These are phyloP conservation scores for Buceros bicornis DNA, from an alignment of 2,797 vertebrate species.

Conservation along the genomic window DNA sequence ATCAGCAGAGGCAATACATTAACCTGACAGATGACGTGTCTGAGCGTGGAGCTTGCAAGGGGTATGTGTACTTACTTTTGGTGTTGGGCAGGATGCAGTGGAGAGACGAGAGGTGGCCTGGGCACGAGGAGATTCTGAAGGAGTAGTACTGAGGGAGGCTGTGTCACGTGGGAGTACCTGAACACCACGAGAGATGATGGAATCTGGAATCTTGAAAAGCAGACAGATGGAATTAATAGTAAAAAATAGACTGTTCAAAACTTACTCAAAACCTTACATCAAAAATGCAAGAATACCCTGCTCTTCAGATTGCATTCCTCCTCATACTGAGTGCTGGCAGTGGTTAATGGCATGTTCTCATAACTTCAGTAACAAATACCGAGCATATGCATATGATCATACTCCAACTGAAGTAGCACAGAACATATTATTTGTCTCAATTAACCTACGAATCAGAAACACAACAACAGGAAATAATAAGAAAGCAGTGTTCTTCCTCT, in stretches of 20 bases:
- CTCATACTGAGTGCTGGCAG: neutral
- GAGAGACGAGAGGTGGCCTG: slow-evolving; percentile 99
- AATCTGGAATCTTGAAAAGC: slow-evolving; percentile 93
- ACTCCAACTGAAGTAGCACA: neutral
- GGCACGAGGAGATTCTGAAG: slow-evolving; percentile 97
- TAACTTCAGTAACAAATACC: neutral
- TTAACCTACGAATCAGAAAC: neutral
- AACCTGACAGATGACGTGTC: slow-evolving; percentile 13
- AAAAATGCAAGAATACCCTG: neutral
- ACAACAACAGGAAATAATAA: neutral
- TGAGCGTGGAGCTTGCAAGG: slow-evolving; percentile 36
- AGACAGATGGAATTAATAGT: slow-evolving; percentile 14
- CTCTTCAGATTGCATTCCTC: neutral
- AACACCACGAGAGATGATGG: slow-evolving; percentile 97
- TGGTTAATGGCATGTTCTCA: neutral
- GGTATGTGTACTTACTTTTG: slow-evolving; percentile 90
- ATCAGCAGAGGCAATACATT: slow-evolving; percentile 50
- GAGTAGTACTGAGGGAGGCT: slow-evolving; percentile 97
- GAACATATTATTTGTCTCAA: neutral
- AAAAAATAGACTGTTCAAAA: neutral
- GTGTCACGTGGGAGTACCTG: slow-evolving; percentile 98
- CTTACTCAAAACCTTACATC: neutral
- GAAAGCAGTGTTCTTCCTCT: neutral
- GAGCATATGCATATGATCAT: neutral
- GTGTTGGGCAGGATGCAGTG: slow-evolving; percentile 98